Evolutionary conservation across 2,888 invertebrate genomes (phyloP), one percentile per base, ranked within the genome.

Genomic region (Eristalis tenax): DNA sequence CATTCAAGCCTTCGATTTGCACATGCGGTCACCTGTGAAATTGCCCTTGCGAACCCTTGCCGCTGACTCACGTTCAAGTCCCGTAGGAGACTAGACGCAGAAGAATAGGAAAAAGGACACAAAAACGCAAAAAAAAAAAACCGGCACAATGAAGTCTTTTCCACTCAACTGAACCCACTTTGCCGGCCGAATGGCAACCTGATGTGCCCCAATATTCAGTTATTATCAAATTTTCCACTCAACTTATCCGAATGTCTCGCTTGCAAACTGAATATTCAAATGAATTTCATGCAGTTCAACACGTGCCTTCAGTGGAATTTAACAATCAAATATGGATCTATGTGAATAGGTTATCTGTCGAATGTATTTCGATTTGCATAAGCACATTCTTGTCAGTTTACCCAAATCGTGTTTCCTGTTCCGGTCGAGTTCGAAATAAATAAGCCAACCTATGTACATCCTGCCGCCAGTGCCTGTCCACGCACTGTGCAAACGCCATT

Each of bases 311-410:
- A 32, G 10, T 11, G 11, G 35, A 35, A 43, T 61, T 61, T 28
- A 26, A 61, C 43, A 63, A 73, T 43, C 38, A 61, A 61, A 43
- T 28, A n/a, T 40, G 22, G 22, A 43, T 38, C 63, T 38, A 70
- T 8, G 23, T 6, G 10, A n/a, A 26, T 56, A 11, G 11, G 32
- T 18, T 35, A 35, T 28, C 32, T 40, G 8, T 5, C 13, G 11
- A 56, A 76, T n/a, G 18, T 56, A 64, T 35, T 26, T 70, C 23
- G 22, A 68, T 38, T 77, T 77, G 63, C 77, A 77, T 70, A 70
- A 59, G 50, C 15, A 70, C 38, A 70, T 77, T 40, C 35, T 35
- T 63, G 8, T 23, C 35, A 56, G 22, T 65, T 35, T 18, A 18
- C 50, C 38, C n/a, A 63, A 63, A 63, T n/a, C n/a, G 32, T 18